Conservation (phyloP, 1,140 invertebrate species). For the Battus philenor region DNA sequence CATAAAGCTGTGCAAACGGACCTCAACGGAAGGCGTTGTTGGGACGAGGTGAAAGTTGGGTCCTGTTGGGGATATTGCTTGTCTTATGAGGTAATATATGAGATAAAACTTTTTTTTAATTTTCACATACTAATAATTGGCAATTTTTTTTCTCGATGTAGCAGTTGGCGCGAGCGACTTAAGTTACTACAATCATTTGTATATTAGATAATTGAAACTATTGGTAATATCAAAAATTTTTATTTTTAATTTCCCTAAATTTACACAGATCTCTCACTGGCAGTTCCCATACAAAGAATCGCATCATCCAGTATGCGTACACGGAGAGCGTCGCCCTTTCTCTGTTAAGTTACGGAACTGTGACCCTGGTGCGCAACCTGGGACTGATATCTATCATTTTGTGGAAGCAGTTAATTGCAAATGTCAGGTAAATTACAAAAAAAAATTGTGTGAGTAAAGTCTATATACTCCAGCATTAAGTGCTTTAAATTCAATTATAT, state of each 20-base stretch:
- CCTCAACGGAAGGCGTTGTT: constrained; percentile 79
- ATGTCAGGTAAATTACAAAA: constrained; percentile 63
- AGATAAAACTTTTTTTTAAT: too few species aligned
- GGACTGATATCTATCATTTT: constrained; percentile 38
- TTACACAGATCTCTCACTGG: constrained; percentile 85
- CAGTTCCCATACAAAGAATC: constrained; percentile 90
- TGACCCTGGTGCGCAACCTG: constrained; percentile 53
- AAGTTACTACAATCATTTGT: too few species aligned
- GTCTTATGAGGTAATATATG: constrained; percentile 84
- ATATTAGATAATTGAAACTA: constrained; percentile 3
- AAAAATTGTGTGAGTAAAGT: too few species aligned
- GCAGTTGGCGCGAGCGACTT: too few species aligned
- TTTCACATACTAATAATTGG: too few species aligned
- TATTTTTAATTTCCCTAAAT: constrained; percentile 7
- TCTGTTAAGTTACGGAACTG: constrained; percentile 50
- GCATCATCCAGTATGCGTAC: constrained; percentile 89
- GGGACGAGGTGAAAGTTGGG: constrained; percentile 83
- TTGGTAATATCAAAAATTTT: not conserved
- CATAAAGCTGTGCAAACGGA: constrained; percentile 77
- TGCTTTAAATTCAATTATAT: too few species aligned
- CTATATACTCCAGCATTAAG: too few species aligned
- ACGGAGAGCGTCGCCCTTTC: constrained; percentile 77
- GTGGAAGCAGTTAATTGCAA: constrained; percentile 59
- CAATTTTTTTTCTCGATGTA: too few species aligned
- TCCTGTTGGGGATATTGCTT: constrained; percentile 91